Percentiles rank a stretch among this genome's conserved stretches.
These are phyloP conservation scores for Caenorhabditis sulstoni DNA, from an alignment of 2,888 invertebrate species.

Conservation along the genomic window DNA sequence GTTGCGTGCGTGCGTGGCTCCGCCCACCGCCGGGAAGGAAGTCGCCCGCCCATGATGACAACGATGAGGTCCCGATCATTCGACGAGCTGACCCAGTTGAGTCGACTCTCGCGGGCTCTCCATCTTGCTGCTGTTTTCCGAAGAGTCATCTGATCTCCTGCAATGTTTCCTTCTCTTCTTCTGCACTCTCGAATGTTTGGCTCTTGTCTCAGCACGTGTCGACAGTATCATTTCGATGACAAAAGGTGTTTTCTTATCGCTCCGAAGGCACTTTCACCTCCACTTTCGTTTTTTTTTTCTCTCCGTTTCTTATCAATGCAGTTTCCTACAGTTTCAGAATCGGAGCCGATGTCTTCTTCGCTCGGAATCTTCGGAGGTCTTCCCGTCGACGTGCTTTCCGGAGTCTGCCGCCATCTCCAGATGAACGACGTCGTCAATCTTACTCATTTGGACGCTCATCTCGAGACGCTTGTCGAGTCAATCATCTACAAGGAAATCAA, in stretches of 20 bases:
- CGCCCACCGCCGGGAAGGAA: slow-evolving; percentile 2
- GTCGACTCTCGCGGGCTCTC: not conserved
- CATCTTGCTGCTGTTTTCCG: not conserved
- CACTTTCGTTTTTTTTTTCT: slow-evolving; percentile 30
- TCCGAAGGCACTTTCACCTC: slow-evolving; percentile 35
- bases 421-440: slow-evolving; percentile 35
- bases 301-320: slow-evolving; percentile 11
- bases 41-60: not conserved
- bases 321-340: slow-evolving; percentile 11
- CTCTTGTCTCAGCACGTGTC: slow-evolving; percentile 25
- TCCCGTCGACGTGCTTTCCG: slow-evolving; percentile 35
- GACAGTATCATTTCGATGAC: slow-evolving; percentile 27
- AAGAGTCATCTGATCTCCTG: not conserved
- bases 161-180: not conserved
- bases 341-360: slow-evolving; percentile 1
- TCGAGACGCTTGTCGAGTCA: slow-evolving; percentile 8
- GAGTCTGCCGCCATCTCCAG: slow-evolving; percentile 31
- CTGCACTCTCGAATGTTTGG: not conserved
- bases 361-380: slow-evolving; percentile 38
- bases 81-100: not conserved
- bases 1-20: slow-evolving; percentile 5
- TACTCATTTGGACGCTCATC: slow-evolving; percentile 5
- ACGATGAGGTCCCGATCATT: not conserved
- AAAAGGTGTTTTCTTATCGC: slow-evolving; percentile 26
- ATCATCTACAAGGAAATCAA: slow-evolving; percentile 39